A percentile compares a stretch with the other conserved stretches of the same genome.
phyloP scores from a whole-genome alignment of 2,113 vertebrate genomes.

The Sceloporus tristichus region DNA sequence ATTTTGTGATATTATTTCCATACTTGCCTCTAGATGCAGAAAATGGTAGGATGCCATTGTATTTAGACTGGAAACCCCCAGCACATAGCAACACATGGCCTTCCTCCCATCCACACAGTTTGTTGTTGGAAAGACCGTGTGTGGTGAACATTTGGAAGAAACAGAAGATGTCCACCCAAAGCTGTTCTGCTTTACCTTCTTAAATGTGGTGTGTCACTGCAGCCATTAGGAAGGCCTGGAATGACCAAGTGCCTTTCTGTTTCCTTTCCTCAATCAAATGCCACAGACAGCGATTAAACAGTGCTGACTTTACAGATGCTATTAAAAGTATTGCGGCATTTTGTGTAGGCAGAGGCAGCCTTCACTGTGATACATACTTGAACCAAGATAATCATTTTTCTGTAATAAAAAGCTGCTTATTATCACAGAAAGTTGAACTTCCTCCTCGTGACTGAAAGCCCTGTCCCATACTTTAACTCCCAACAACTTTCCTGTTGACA shows the following conservation, averaged over 20 bases:
- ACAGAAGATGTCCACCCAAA: background rate
- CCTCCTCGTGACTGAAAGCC: background rate
- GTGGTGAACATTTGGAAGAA: too few relatives aligned
- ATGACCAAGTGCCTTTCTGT: too few relatives aligned
- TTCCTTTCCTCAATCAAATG: too few relatives aligned
- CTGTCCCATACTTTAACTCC: background rate
- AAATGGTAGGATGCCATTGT: background rate
- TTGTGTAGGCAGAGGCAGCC: background rate
- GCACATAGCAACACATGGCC: background rate
- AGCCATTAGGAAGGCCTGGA: too few relatives aligned
- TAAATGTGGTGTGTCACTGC: too few relatives aligned
- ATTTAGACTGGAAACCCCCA: too few relatives aligned
- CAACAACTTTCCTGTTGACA: background rate
- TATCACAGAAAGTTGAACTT: too few relatives aligned
- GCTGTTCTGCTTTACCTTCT: background rate
- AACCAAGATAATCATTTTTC: too few relatives aligned
- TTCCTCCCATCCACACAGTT: background rate
- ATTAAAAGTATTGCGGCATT: background rate
- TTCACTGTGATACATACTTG: too few relatives aligned
- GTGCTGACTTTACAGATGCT: too few relatives aligned
- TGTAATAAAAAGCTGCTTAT: too few relatives aligned
- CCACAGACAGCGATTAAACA: background rate
- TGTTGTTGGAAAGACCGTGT: fast-evolving
- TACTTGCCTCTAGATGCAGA: background rate
- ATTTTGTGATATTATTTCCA: too few relatives aligned